phyloP scores from a whole-genome alignment of 2,888 invertebrate species.

The Smittia aterrima region DNA sequence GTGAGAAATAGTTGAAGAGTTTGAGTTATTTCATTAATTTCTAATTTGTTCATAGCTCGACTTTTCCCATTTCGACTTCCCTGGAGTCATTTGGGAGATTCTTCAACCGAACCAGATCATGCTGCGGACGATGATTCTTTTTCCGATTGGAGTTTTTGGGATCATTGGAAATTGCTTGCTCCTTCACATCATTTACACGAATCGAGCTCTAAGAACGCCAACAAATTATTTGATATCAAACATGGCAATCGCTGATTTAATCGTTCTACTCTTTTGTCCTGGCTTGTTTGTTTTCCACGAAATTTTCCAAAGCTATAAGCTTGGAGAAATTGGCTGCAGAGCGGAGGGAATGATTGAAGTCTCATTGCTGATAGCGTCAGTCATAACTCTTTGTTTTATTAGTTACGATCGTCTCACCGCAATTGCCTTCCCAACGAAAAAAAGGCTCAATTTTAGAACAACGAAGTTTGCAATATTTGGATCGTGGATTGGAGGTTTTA shows the following conservation, averaged over 20 bases:
- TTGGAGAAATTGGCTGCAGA: slow-evolving; percentile 72
- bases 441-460: slow-evolving; percentile 63
- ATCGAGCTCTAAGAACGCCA: slow-evolving; percentile 61
- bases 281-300: slow-evolving; percentile 73
- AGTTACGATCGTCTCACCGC: slow-evolving; percentile 81
- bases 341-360: slow-evolving; percentile 69
- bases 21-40: not conserved
- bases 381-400: slow-evolving; percentile 27
- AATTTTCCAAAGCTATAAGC: slow-evolving; percentile 73
- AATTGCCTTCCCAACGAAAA: slow-evolving; percentile 70
- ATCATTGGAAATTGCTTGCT: slow-evolving; percentile 65
- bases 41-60: not conserved
- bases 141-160: slow-evolving; percentile 64
- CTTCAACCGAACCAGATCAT: slow-evolving; percentile 61
- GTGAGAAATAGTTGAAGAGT: not conserved
- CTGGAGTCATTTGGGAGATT: slow-evolving; percentile 65
- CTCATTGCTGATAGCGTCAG: slow-evolving; percentile 39
- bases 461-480: slow-evolving; percentile 64
- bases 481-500: slow-evolving; percentile 67
- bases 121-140: slow-evolving; percentile 60
- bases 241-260: slow-evolving; percentile 69
- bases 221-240: slow-evolving; percentile 73
- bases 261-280: slow-evolving; percentile 67
- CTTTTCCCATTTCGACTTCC: slow-evolving; percentile 52
- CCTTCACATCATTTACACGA: slow-evolving; percentile 61